phyloP scores from a whole-genome alignment of 2,888 invertebrate genomes.

The Lepidocyrtinus sp. region DNA sequence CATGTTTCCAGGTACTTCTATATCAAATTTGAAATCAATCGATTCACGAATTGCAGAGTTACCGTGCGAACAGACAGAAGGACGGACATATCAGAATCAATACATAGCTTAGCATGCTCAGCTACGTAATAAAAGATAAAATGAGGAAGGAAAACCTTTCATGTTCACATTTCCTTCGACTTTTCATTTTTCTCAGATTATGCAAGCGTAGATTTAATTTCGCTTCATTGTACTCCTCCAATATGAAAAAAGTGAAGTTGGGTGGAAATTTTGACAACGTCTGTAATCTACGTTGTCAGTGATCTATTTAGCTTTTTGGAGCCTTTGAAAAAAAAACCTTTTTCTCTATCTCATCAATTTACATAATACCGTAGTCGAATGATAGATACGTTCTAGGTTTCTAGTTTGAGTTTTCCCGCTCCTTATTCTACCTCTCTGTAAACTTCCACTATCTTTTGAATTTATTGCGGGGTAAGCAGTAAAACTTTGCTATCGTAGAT shows the following conservation, averaged over 20 bases:
- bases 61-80: no score
- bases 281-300: neutral
- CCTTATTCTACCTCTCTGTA: no score
- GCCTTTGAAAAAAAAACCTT: no score
- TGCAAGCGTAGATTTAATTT: slow-evolving; percentile 9
- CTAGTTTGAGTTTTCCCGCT: no score
- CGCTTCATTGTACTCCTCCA: neutral
- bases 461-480: neutral
- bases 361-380: neutral
- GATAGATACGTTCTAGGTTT: no score
- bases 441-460: neutral
- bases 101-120: no score
- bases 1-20: no score
- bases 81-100: no score
- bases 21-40: no score
- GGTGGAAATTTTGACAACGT: neutral
- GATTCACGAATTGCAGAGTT: no score
- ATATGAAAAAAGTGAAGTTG: neutral
- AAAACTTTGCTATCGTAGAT: slow-evolving; percentile 1
- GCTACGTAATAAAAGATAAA: no score
- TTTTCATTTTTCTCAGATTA: slow-evolving; percentile 1
- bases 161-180: neutral
- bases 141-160: no score
- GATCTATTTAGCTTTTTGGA: slow-evolving; percentile 5
- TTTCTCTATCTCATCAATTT: neutral